Evolutionary conservation across 2,113 vertebrate species (phyloP).

Genomic region (Lipophrys pholis): DNA sequence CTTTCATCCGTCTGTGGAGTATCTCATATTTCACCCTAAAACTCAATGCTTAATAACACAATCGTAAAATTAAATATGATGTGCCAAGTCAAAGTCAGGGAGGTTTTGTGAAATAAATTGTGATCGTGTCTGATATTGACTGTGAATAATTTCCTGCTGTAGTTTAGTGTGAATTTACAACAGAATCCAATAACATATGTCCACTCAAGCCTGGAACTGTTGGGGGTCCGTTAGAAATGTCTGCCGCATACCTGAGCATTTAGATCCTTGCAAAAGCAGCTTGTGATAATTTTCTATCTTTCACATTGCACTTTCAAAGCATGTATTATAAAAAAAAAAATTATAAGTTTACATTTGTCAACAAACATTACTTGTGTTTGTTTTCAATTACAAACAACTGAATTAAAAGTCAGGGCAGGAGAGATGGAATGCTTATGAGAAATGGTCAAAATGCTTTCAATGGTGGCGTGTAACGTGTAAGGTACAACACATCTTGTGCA

Average conservation of each 20-base stretch:
- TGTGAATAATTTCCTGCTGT: constrained; percentile 24
- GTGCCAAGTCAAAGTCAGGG: constrained; percentile 13
- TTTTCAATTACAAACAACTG: constrained; percentile 3
- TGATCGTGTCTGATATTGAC: constrained; percentile 24
- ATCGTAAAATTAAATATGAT: constrained; percentile 43
- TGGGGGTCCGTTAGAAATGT: constrained; percentile 4
- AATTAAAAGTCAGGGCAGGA: constrained; percentile 12
- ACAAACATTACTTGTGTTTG: constrained; percentile 1
- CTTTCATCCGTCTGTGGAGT: constrained; percentile 53
- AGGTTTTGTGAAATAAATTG: constrained; percentile 47
- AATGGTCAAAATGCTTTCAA: constrained; percentile 16
- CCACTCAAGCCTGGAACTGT: constrained; percentile 23
- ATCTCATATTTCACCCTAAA: constrained; percentile 54
- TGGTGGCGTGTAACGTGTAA: neutral
- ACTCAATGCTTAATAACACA: constrained; percentile 44
- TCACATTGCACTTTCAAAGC: constrained; percentile 10
- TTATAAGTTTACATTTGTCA: constrained; percentile 2
- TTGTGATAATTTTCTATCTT: constrained; percentile 22
- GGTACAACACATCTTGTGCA: constrained; percentile 15
- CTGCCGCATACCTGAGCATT: constrained; percentile 44
- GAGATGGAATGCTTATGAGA: constrained; percentile 46
- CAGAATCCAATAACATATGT: constrained; percentile 1
- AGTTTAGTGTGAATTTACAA: constrained; percentile 33
- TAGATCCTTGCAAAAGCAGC: constrained; percentile 31
- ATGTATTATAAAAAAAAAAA: neutral